These are phyloP conservation scores for Laticauda colubrina DNA, from an alignment of 2,113 vertebrate species.

Conservation along the genomic window DNA sequence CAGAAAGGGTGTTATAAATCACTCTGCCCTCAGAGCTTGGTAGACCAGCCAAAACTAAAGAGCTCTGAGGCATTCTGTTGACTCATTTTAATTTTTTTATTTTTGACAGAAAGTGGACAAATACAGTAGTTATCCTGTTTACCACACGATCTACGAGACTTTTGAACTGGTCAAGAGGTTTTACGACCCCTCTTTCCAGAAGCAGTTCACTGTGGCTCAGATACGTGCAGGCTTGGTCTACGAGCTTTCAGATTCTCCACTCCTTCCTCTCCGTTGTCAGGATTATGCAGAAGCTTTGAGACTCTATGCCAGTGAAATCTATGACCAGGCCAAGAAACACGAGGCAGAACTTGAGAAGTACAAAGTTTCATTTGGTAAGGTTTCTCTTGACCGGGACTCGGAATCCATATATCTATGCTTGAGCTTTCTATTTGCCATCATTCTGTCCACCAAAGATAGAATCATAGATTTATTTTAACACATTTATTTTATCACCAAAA, in stretches of 20 bases:
- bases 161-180: constrained; percentile 89
- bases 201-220: constrained; percentile 81
- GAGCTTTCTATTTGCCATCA: not conserved
- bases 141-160: constrained; percentile 93
- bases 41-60: not conserved
- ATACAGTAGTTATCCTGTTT: constrained; percentile 91
- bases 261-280: constrained; percentile 83
- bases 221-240: constrained; percentile 84
- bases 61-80: constrained; percentile 13
- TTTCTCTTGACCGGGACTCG: not conserved
- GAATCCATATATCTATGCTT: not conserved
- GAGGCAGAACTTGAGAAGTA: constrained; percentile 67
- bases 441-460: not conserved
- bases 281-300: constrained; percentile 83
- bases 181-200: constrained; percentile 87
- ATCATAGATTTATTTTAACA: not conserved
- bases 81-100: constrained; percentile 42
- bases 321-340: constrained; percentile 72
- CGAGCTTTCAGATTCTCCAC: constrained; percentile 79
- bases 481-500: not conserved
- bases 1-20: not conserved
- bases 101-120: constrained; percentile 81
- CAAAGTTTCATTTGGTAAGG: constrained; percentile 86
- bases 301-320: constrained; percentile 78
- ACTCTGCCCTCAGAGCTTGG: not conserved